Evolutionary conservation across 2,113 vertebrate genomes (phyloP), one percentile per base, ranked within the genome.

Genomic region (Otolemur garnettii): DNA sequence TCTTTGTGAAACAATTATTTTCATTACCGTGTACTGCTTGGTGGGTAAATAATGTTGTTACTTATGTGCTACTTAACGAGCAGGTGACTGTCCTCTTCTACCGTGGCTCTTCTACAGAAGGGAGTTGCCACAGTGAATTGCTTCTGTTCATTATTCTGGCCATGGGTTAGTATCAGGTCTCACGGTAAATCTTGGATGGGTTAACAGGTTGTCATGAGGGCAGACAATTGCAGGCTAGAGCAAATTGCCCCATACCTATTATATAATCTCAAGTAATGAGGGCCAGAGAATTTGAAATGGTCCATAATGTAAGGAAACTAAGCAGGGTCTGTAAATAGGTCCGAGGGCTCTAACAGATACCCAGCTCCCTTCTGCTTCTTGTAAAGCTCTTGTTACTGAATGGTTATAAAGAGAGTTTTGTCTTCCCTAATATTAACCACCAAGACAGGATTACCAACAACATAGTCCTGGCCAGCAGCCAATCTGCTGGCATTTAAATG

Each of bases 391-490:
- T 59, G 21, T 88, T 95, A 53, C 87, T 77, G 71, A 92, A 75
- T 87, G 83, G 71, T 82, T 74, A 62, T 88, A 75, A 96, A 91
- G 95, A 81, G 95, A 84, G 92, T 96, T 90, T 92, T 97, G 93
- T 97, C 57, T 87, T 24, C 64, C 15, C 62, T 53, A 2, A 57
- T 2, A 19, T 64, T 66, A 66, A 59, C 50, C 64, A 64, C 83
- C 78, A 95, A 80, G 90, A 91, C 84, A 64, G 68, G 93, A 50
- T 94, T 89, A 59, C 87, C 95, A 95, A 83, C 50, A 42, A 60
- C 26, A 13, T n/a, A 60, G 80, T 38, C 57, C 80, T 92, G 92
- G 96, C 87, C 22, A 35, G 68, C 42, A 59, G 87, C 90, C 90
- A 96, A 64, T 72, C n/a, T 81, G 68, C 90, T 30, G 18, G 68